A percentile compares a stretch with the other conserved stretches of the same genome.
phyloP scores from a whole-genome alignment of 2,113 vertebrate species.

The Corynorhinus townsendii region DNA sequence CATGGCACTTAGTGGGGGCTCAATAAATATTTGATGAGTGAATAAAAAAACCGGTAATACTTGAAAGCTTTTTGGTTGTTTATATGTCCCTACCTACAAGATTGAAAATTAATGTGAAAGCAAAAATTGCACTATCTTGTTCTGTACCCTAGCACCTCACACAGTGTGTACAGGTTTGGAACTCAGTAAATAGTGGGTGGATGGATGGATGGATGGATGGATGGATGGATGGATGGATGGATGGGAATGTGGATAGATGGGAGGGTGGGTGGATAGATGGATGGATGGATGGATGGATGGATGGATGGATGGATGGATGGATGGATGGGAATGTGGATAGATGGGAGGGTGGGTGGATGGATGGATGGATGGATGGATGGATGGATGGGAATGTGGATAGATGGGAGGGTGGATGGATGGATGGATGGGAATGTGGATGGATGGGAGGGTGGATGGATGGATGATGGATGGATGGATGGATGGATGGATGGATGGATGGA shows the following conservation, averaged over 20 bases:
- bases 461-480: not conserved
- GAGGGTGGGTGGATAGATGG: not conserved
- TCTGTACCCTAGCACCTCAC: not conserved
- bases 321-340: not conserved
- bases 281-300: not conserved
- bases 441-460: not conserved
- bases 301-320: not conserved
- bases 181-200: not conserved
- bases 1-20: not conserved
- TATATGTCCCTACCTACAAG: not conserved
- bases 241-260: not conserved
- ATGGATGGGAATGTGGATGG: not conserved
- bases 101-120: conserved; percentile 36
- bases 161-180: not conserved
- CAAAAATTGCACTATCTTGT: not conserved
- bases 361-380: not conserved
- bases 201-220: not conserved
- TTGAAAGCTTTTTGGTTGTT: conserved; percentile 13
- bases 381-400: not conserved
- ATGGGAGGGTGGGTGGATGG: not conserved
- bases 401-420: not conserved
- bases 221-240: not conserved
- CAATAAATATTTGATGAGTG: conserved; percentile 37
- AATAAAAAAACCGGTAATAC: conserved; percentile 32
- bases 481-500: not conserved